Evolutionary conservation across 2,888 invertebrate species (phyloP), one percentile per base, ranked within the genome.

Genomic region (Eurytoma adleriae): DNA sequence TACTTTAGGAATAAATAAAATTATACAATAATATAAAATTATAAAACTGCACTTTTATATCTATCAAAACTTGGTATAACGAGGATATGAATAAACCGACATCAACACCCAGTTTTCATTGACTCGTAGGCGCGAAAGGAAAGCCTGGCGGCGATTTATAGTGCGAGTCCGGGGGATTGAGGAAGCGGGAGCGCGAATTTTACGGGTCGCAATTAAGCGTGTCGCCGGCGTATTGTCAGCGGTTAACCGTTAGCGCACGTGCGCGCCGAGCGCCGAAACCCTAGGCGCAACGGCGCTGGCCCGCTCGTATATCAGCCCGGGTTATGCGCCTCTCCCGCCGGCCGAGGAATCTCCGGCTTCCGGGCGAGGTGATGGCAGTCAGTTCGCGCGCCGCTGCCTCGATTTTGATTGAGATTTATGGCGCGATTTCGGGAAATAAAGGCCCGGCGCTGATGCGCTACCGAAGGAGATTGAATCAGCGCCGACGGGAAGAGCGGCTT

Each of bases 371-470:
- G 61, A 50, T 13, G 57, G 57, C 24, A 24, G 40, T 64, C 18
- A 40, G 40, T 64, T 18, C 48, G 16, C 18, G 48, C 10, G 12
- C 18, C 57, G 57, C 20, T 59, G n/a, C 18, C 40, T 16, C 48
- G 18, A 52, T 76, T 76, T 76, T 69, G 24, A 64, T 64, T 73
- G 30, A 62, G 54, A 73, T 73, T 73, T 64, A 64, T 73, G 5
- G 2, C 24, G 24, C 27, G 68, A 7, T 40, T 10, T 40, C 40
- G 40, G 40, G 40, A 40, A 40, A 40, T 40, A 40, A 40, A 40
- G 40, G 40, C 7, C 40, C 40, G 40, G 10, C 40, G 40, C 40
- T 40, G 40, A 40, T 40, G 40, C 40, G 40, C 40, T 40, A 10
- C 7, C 40, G 40, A 40, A 10, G 40, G 7, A 40, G 40, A 40